These are phyloP conservation scores for Bruchidius siliquastri DNA, from an alignment of 2,888 invertebrate genomes.

Conservation along the genomic window DNA sequence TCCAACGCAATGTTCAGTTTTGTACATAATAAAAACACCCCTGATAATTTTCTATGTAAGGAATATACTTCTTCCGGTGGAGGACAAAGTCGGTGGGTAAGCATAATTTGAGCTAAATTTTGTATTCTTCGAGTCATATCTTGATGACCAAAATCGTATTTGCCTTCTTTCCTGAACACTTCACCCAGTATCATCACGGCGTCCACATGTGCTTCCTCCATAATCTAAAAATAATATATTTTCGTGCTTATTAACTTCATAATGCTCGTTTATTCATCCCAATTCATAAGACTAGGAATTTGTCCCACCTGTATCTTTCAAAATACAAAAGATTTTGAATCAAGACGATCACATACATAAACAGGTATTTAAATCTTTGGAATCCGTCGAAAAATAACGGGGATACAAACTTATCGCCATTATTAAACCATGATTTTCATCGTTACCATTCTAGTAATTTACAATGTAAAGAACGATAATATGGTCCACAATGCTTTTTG, in stretches of 20 bases:
- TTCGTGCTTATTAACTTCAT: neutral
- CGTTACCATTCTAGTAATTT: too few species aligned
- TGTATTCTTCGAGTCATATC: constrained; percentile 77
- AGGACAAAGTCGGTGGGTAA: constrained; percentile 88
- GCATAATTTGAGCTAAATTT: constrained; percentile 84
- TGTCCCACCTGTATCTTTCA: too few species aligned
- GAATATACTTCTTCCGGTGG: constrained; percentile 99
- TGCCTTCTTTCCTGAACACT: constrained; percentile 72
- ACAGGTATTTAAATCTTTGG: too few species aligned
- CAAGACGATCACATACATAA: too few species aligned
- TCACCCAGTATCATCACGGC: constrained; percentile 97
- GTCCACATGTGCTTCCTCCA: constrained; percentile 95
- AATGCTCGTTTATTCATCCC: neutral
- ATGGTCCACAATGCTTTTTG: too few species aligned
- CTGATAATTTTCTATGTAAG: constrained; percentile 92
- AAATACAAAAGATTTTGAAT: too few species aligned
- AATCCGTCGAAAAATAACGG: too few species aligned
- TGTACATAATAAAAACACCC: constrained; percentile 87
- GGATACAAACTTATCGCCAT: too few species aligned
- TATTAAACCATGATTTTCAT: too few species aligned
- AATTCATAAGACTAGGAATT: too few species aligned
- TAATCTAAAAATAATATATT: constrained; percentile 52
- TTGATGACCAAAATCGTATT: constrained; percentile 89
- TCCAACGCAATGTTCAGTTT: constrained; percentile 78
- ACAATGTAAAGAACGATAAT: too few species aligned